phyloP scores from a whole-genome alignment of 2,888 invertebrate species.

The Sarcophaga variegata region DNA sequence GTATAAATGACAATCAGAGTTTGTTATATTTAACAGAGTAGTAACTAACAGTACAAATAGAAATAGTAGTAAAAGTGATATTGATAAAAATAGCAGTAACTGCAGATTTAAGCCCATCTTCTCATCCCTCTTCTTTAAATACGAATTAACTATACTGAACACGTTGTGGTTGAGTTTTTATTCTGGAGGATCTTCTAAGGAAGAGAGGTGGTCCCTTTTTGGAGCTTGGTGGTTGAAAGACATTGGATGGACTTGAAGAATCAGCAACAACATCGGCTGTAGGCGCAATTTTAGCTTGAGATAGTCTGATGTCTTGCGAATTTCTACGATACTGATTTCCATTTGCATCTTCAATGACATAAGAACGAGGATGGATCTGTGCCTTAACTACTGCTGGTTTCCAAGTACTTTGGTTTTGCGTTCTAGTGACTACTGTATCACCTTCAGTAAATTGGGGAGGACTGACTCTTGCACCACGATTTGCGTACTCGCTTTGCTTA shows the following conservation, averaged over 20 bases:
- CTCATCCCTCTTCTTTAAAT: not conserved
- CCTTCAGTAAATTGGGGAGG: constrained; percentile 4
- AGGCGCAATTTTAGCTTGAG: not conserved
- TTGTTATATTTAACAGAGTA: no score
- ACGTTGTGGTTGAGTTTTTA: not conserved
- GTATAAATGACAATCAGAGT: no score
- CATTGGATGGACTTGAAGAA: no score
- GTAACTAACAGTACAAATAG: no score
- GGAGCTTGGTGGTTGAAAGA: not conserved
- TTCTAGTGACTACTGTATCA: constrained; percentile 3
- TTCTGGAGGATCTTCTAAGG: constrained; percentile 2
- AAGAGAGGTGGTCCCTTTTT: not conserved
- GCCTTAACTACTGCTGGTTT: constrained; percentile 4
- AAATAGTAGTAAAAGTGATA: not conserved
- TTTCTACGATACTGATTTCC: constrained; percentile 24
- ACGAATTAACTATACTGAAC: not conserved
- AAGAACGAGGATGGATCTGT: constrained; percentile 11
- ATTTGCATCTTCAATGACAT: not conserved
- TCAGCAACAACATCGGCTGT: not conserved
- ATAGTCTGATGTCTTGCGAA: not conserved
- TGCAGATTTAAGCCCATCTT: not conserved
- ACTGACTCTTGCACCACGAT: constrained; percentile 14
- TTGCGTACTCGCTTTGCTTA: constrained; percentile 5
- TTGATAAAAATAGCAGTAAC: not conserved
- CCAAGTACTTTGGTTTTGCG: not conserved